Evolutionary conservation across 2,797 vertebrate genomes (phyloP), one percentile per base, ranked within the genome.

Genomic region (Darevskia mixta): DNA sequence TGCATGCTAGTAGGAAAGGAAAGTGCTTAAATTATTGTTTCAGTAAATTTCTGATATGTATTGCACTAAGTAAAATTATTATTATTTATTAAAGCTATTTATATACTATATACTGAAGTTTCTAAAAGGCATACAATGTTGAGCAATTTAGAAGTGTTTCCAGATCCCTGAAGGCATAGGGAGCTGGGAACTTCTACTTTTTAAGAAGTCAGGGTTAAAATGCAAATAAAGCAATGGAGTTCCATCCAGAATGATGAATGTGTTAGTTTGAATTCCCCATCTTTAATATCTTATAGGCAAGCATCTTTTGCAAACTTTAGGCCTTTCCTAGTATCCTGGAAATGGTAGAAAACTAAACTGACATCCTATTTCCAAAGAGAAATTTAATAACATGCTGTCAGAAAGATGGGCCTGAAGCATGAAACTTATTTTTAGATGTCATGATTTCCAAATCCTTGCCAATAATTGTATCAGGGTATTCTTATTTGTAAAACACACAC

Each of bases 11-110:
- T 67, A 64, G 77, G 25, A 1, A 90, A 79, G 6, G 20, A 1
- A 90, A 79, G 6, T 71, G 38, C 35, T 86, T 49, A 29, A 69
- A 78, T 45, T 45, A 69, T 29, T 55, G 32, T 83, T 91, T 85
- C 85, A 83, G 4, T 84, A 9, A 29, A n/a, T 79, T 72, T 72
- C 6, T 49, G 2, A 29, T 13, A 2, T 23, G 71, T 89, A 41
- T 2, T 55, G 8, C 1, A 61, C 20, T 17, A 86, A 66, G 20
- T 79, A 23, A 89, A 81, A 17, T 86, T 73, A 64, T 32, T 11
- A 49, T 49, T 55, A 55, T 55, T 55, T 55, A 55, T 55, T 55
- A 15, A 13, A 55, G 49, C 49, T 55, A 15, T 55, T 55, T 55
- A 55, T 55, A 55, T 55, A 55, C 49, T 55, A 15, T 55, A 55